Evolutionary conservation across 2,113 vertebrate genomes (phyloP).

Genomic region (Sceloporus tristichus): DNA sequence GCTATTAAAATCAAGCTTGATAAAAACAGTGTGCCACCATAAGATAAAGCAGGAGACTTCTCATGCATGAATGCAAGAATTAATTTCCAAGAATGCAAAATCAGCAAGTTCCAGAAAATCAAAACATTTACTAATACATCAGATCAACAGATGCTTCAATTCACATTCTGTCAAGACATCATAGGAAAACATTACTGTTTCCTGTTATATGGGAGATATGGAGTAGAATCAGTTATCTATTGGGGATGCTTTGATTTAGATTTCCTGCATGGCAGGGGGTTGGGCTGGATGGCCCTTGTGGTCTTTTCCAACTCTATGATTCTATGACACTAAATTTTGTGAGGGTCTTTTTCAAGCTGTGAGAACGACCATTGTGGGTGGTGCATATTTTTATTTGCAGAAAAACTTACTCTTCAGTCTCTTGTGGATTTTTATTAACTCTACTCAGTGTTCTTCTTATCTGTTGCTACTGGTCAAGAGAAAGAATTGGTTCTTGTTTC

Average conservation of each 20-base stretch:
- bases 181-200: neutral
- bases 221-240: neutral
- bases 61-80: constrained; percentile 3
- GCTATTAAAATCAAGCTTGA: neutral
- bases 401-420: neutral
- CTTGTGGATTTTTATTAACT: neutral
- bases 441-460: neutral
- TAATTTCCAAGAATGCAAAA: neutral
- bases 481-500: neutral
- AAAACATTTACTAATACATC: neutral
- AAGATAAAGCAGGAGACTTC: neutral
- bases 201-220: neutral
- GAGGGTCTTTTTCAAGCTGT: neutral
- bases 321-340: neutral
- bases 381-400: neutral
- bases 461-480: neutral
- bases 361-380: neutral
- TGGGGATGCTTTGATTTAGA: no score
- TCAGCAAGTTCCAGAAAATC: constrained; percentile 9
- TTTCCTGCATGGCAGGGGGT: no score
- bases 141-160: neutral
- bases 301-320: no score
- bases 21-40: neutral
- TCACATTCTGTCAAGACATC: neutral
- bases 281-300: no score